Evolutionary conservation across 2,113 vertebrate genomes (phyloP).

Genomic region (Lophura nycthemera): DNA sequence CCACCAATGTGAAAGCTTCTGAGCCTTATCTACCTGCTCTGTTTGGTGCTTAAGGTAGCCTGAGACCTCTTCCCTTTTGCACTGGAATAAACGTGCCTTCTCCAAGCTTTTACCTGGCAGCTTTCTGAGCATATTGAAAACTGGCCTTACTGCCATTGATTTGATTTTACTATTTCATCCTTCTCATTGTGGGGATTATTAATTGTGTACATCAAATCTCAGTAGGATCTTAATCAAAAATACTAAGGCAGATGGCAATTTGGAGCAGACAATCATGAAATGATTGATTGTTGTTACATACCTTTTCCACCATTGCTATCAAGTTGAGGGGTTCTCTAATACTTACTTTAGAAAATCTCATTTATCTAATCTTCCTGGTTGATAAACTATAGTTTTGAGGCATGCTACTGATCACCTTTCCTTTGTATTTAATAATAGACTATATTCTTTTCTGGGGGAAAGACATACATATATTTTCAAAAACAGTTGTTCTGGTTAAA

Average conservation of each 20-base stretch:
- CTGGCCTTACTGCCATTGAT: neutral
- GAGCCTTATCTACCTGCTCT: neutral
- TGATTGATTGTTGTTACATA: neutral
- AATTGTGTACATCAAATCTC: neutral
- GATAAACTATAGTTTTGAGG: neutral
- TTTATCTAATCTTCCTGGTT: neutral
- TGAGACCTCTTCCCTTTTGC: neutral
- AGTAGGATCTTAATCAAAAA: neutral
- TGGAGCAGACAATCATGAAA: neutral
- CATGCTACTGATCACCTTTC: neutral
- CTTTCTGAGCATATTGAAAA: neutral
- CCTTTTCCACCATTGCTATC: neutral
- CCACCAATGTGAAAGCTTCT: neutral
- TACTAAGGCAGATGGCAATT: neutral
- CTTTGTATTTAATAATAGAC: neutral
- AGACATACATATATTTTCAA: neutral
- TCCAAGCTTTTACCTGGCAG: neutral
- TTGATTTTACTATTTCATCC: neutral
- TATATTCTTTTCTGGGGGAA: neutral
- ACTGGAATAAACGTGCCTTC: neutral
- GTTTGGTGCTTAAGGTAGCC: neutral
- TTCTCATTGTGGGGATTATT: neutral
- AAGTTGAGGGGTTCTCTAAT: neutral
- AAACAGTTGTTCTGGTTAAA: constrained; percentile 22
- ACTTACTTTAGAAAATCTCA: neutral